Evolutionary conservation across 2,113 vertebrate species (phyloP).

Genomic region (Catharus minimus): DNA sequence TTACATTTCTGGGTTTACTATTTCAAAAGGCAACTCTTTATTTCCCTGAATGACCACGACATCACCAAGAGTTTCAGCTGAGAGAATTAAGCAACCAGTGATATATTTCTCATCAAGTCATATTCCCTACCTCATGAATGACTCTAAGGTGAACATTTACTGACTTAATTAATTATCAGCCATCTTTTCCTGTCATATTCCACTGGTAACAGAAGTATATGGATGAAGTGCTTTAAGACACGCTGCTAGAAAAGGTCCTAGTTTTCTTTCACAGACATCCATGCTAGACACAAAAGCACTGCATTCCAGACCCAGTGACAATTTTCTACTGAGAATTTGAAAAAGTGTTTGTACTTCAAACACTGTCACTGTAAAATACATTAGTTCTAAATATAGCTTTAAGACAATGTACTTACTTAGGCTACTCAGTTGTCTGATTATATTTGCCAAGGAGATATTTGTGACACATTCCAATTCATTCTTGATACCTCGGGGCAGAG

Average conservation of each 20-base stretch:
- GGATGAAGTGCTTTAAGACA: neutral
- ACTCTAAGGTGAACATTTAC: neutral
- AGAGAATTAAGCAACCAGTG: neutral
- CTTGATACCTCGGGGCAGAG: conserved; percentile 91
- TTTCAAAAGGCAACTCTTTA: neutral
- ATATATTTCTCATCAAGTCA: neutral
- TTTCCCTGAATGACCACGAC: neutral
- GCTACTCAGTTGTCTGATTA: conserved; percentile 97
- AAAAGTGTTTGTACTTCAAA: neutral
- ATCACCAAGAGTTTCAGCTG: neutral
- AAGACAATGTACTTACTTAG: conserved; percentile 87
- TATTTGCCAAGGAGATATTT: conserved; percentile 97
- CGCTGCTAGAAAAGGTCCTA: neutral
- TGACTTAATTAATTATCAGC: neutral
- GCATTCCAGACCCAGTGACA: neutral
- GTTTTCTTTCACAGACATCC: neutral
- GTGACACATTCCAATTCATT: conserved; percentile 99
- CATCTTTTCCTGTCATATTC: neutral
- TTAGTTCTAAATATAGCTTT: neutral
- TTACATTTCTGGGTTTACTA: neutral
- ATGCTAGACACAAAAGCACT: neutral
- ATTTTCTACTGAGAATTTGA: neutral
- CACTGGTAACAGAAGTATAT: neutral
- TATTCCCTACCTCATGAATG: neutral
- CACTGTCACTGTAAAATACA: neutral